Percentiles rank a stretch among this genome's conserved stretches.
Evolutionary conservation across 2,888 invertebrate species (phyloP).

Genomic region (Acrobasis consociella): DNA sequence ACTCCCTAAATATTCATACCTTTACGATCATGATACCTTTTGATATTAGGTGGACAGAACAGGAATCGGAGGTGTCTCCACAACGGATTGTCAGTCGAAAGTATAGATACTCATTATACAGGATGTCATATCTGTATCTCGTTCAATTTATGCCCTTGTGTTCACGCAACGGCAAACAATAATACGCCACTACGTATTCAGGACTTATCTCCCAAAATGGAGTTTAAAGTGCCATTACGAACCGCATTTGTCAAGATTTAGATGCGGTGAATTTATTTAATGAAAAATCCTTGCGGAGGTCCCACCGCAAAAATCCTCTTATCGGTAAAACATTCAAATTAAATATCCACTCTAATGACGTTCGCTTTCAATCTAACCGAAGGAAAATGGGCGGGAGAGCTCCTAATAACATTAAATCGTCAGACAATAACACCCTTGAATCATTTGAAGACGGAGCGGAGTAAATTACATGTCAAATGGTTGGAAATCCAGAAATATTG

Average conservation of each 20-base stretch:
- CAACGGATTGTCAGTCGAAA: too few species aligned
- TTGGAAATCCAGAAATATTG: slow-evolving; percentile 74
- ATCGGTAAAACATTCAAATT: slow-evolving; percentile 62
- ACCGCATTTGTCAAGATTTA: slow-evolving; percentile 55
- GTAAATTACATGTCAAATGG: slow-evolving; percentile 77
- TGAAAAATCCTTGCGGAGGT: slow-evolving; percentile 36
- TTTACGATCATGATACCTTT: too few species aligned
- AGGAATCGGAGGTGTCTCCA: too few species aligned
- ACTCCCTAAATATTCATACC: too few species aligned
- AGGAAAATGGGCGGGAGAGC: slow-evolving; percentile 43
- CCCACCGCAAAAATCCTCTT: slow-evolving; percentile 45
- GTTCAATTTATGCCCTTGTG: slow-evolving; percentile 27
- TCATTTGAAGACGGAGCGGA: slow-evolving; percentile 53
- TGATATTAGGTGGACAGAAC: too few species aligned
- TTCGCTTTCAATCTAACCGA: slow-evolving; percentile 49
- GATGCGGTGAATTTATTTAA: slow-evolving; percentile 51
- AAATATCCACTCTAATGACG: slow-evolving; percentile 57
- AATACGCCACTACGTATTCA: slow-evolving; percentile 23
- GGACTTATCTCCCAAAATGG: slow-evolving; percentile 26
- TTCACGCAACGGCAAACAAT: background rate
- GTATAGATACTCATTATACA: background rate
- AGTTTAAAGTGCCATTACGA: slow-evolving; percentile 37
- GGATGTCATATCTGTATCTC: background rate
- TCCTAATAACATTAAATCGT: slow-evolving; percentile 65
- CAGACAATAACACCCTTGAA: slow-evolving; percentile 69